Base-by-base conservation (phyloP, 2,113 vertebrate genomes). In the Riparia riparia region DNA sequence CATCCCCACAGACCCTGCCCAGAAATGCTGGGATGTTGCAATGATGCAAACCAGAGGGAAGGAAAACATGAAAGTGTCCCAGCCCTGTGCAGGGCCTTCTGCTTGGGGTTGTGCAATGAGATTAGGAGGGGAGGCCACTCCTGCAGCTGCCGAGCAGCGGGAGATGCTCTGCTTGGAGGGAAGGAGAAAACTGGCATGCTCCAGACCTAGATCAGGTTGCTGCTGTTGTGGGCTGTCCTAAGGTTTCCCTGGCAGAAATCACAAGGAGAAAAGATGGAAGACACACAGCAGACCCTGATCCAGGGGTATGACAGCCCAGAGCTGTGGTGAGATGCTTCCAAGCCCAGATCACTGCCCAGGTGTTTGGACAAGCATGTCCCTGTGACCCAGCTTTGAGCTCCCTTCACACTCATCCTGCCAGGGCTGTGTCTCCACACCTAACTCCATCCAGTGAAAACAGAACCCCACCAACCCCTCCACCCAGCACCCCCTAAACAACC, bases 151-250 rank as follows among this genome's bases (percentile, higher is more conserved):
- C 31, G 57, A 61, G 49, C 0, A 4, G 44, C 28, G 60, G 74
- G 63, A 89, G 71, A 86, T 51, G 53, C 31, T 83, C 13, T 51
- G 53, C 31, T 83, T 13, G 4, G n/a, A 65, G 68, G 28, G 45
- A 44, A 83, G 51, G 37, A 69, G 54, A n/a, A 79, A 39, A 32
- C 0, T 51, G 49, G 29, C 24, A 22, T 0, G 0, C 32, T 65
- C 24, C 78, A 78, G 28, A 11, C 4, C 5, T 6, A 49, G 70
- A 54, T 65, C 42, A 51, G 69, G 50, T 49, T 71, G 42, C 37
- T 81, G 81, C 58, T 77, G 71, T 47, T 4, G 0, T 9, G 61
- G 0, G 2, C 47, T 78, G 56, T 28, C 34, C 32, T 50, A 13
- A 0, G 0, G 22, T 10, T 83, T 80, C 26, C 53, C 58, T n/a